Conservation (phyloP, 30 jellyfish, hydroid and myxozoan genomes). For the Cassiopea andromeda region DNA sequence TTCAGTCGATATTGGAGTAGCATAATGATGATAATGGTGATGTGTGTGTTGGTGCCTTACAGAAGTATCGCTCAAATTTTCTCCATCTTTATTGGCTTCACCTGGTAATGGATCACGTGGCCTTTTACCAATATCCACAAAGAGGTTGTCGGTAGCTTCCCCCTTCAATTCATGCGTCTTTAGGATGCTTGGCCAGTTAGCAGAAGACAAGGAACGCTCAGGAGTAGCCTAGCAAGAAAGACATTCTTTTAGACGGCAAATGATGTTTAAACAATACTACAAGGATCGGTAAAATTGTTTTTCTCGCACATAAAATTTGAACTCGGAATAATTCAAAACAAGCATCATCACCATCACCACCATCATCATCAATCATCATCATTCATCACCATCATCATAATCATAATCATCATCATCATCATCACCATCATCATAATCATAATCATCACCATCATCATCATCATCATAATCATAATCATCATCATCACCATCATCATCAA, state of each 20-base stretch:
- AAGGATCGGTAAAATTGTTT: too few species aligned
- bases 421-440: too few species aligned
- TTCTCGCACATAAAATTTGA: too few species aligned
- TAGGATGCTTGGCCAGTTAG: slow-evolving; percentile 59
- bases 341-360: too few species aligned
- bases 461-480: too few species aligned
- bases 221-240: slow-evolving; percentile 7
- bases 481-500: too few species aligned
- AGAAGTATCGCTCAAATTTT: slow-evolving; percentile 22
- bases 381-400: too few species aligned
- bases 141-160: slow-evolving; percentile 17
- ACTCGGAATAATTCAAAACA: too few species aligned
- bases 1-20: background rate
- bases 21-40: slow-evolving; percentile 82
- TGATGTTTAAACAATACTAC: too few species aligned
- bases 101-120: slow-evolving; percentile 70
- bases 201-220: slow-evolving; percentile 28
- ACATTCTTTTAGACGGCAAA: background rate
- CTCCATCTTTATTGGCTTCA: slow-evolving; percentile 38
- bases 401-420: too few species aligned
- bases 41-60: slow-evolving; percentile 81
- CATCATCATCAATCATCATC: too few species aligned
- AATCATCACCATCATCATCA: too few species aligned
- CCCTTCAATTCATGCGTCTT: slow-evolving; percentile 35
- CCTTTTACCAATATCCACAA: slow-evolving; percentile 67